Evolutionary conservation across 1,140 invertebrate species (phyloP).

Genomic region (Macrostomum lignano): DNA sequence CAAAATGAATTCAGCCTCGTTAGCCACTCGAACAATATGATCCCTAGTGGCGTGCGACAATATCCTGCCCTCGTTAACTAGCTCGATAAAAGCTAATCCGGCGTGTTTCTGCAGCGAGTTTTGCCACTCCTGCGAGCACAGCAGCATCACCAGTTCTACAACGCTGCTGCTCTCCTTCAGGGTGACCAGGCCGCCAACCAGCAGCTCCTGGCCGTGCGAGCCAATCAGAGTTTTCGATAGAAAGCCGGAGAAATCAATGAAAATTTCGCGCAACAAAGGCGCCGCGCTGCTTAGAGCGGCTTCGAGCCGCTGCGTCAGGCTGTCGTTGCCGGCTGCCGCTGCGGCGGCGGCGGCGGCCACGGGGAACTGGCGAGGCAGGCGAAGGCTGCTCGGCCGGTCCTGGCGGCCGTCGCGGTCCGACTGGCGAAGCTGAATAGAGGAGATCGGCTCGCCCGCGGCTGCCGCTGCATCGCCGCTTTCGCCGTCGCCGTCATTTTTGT

Average conservation of each 20-base stretch:
- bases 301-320: constrained; percentile 44
- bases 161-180: constrained; percentile 85
- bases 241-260: constrained; percentile 92
- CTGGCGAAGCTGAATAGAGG: too few species aligned
- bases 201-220: constrained; percentile 85
- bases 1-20: constrained; percentile 94
- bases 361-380: too few species aligned
- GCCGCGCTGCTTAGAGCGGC: constrained; percentile 76
- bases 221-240: constrained; percentile 86
- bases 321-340: too few species aligned
- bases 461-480: too few species aligned
- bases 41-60: constrained; percentile 94
- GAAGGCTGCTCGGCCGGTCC: too few species aligned
- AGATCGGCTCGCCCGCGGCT: too few species aligned
- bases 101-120: constrained; percentile 97
- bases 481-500: too few species aligned
- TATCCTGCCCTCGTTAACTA: constrained; percentile 89
- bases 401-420: too few species aligned
- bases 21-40: constrained; percentile 94
- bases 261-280: constrained; percentile 73
- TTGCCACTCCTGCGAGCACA: constrained; percentile 99
- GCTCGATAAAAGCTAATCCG: constrained; percentile 86
- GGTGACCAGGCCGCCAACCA: constrained; percentile 82
- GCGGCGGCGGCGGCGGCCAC: too few species aligned
- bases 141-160: constrained; percentile 84